Conservation (phyloP, 2,113 vertebrate species). For the Emydocephalus ijimae region DNA sequence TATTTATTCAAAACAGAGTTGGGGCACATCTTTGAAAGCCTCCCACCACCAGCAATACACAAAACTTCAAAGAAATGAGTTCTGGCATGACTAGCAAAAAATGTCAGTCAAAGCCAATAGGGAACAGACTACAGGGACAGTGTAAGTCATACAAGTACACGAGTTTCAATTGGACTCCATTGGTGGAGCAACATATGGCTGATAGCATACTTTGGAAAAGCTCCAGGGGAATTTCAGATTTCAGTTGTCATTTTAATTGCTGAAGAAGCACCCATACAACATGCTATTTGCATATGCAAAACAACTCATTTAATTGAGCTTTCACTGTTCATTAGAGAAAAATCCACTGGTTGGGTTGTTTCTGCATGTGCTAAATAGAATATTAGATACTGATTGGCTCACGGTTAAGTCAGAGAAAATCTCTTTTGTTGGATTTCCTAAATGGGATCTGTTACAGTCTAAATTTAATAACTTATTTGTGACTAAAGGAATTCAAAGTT, state of each 20-base stretch:
- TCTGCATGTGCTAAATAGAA: neutral
- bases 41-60: slow-evolving; percentile 59
- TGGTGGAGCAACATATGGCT: slow-evolving; percentile 73
- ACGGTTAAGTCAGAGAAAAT: neutral
- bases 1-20: slow-evolving; percentile 67
- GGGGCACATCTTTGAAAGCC: slow-evolving; percentile 68
- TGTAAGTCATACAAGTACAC: slow-evolving; percentile 60
- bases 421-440: neutral
- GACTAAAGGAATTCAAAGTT: neutral
- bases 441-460: neutral
- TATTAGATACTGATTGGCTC: neutral
- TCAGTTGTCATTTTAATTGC: slow-evolving; percentile 66
- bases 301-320: neutral
- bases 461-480: neutral
- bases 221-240: slow-evolving; percentile 74
- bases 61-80: slow-evolving; percentile 75
- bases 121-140: slow-evolving; percentile 55
- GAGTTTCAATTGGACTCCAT: slow-evolving; percentile 51
- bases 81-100: slow-evolving; percentile 70
- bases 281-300: slow-evolving; percentile 30
- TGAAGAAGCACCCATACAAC: slow-evolving; percentile 51
- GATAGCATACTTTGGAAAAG: slow-evolving; percentile 74
- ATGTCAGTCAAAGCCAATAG: slow-evolving; percentile 63
- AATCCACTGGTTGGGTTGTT: neutral
- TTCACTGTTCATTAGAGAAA: neutral